Percentiles rank a stretch among this genome's conserved stretches.
Conservation (phyloP, 1,140 invertebrate genomes). For the Meloidogyne floridensis region DNA sequence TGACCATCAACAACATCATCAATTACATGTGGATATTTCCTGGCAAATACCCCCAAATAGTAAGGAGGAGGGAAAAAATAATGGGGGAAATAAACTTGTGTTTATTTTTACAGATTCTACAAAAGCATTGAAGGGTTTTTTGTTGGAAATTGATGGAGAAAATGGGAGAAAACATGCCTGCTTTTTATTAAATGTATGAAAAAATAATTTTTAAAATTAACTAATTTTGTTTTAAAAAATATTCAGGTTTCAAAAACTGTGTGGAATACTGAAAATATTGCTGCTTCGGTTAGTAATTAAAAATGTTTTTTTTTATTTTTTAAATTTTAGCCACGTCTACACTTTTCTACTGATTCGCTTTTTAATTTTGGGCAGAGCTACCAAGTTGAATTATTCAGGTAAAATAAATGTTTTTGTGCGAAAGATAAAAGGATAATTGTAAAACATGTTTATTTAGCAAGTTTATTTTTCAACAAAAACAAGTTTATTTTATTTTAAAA, state of each 20-base stretch:
- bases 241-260: slow-evolving; percentile 42
- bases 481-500: too few species aligned
- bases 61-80: neutral
- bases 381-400: slow-evolving; percentile 40
- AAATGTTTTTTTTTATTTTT: neutral
- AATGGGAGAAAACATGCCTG: slow-evolving; percentile 48
- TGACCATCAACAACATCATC: slow-evolving; percentile 39
- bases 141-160: slow-evolving; percentile 53
- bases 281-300: slow-evolving; percentile 17
- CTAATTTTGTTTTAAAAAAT: neutral
- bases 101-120: slow-evolving; percentile 52
- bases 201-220: neutral
- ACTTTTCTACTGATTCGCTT: slow-evolving; percentile 58
- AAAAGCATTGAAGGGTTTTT: slow-evolving; percentile 49
- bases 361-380: slow-evolving; percentile 57
- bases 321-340: slow-evolving; percentile 61
- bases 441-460: too few species aligned
- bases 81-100: neutral
- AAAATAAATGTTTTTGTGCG: slow-evolving; percentile 43
- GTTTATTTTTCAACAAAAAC: too few species aligned
- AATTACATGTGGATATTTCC: slow-evolving; percentile 61
- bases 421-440: too few species aligned
- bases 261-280: slow-evolving; percentile 50
- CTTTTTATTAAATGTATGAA: slow-evolving; percentile 60
- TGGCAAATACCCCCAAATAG: slow-evolving; percentile 65